These are phyloP conservation scores for Bolborhynchus lineola DNA, from an alignment of 2,113 vertebrate species.

Conservation along the genomic window DNA sequence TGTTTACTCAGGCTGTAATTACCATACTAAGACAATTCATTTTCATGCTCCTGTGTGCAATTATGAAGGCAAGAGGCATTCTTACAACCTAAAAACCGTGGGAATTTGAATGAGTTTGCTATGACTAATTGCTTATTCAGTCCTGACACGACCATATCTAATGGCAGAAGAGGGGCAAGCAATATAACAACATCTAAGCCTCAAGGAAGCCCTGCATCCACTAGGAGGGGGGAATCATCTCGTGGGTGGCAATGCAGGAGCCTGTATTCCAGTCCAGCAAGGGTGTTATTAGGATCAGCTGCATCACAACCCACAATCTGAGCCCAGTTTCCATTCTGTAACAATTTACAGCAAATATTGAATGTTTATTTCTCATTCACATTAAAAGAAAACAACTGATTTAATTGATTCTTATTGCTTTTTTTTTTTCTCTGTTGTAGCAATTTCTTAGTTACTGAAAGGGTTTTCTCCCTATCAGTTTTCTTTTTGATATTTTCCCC, in stretches of 20 bases:
- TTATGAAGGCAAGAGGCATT: not conserved
- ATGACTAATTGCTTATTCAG: not conserved
- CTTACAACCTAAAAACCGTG: not conserved
- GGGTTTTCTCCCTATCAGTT: not conserved
- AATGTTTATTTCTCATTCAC: not conserved
- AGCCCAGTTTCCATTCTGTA: not conserved
- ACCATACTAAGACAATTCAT: not conserved
- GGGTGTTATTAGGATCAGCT: not conserved
- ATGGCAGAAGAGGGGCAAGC: not conserved
- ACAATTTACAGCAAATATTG: not conserved
- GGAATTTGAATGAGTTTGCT: not conserved
- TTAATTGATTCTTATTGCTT: not conserved
- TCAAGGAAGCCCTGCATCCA: not conserved
- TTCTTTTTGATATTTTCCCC: not conserved
- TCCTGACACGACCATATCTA: accelerated
- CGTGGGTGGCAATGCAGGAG: not conserved
- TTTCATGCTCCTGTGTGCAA: not conserved
- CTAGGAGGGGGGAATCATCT: not conserved
- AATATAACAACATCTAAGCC: not conserved
- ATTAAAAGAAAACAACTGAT: not conserved
- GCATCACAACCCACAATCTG: not conserved
- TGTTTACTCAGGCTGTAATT: not conserved
- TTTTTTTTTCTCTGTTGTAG: not conserved
- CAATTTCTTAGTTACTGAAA: not conserved
- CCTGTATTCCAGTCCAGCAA: not conserved